Percentiles rank a stretch among this genome's conserved stretches.
Evolutionary conservation across 2,888 invertebrate species (phyloP).

Genomic region (Amblyjoppa proteus): DNA sequence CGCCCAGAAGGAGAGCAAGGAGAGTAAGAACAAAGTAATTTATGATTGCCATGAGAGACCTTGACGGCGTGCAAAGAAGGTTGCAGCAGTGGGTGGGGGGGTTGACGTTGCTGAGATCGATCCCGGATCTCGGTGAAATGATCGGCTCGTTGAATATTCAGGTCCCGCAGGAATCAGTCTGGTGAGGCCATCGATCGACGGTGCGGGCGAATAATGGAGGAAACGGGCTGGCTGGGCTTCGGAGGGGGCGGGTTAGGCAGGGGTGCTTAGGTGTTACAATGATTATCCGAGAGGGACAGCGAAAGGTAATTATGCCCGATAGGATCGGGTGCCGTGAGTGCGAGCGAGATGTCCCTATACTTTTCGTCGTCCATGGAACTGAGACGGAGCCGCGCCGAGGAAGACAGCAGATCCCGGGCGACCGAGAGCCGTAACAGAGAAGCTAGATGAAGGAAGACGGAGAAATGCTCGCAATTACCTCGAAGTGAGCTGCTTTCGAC

Average conservation of each 20-base stretch:
- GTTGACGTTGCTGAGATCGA: constrained; percentile 10
- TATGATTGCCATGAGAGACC: constrained; percentile 5
- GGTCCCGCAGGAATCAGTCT: constrained; percentile 47
- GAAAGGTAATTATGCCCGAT: constrained; percentile 84
- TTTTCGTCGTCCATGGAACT: constrained; percentile 75
- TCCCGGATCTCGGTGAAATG: constrained; percentile 31
- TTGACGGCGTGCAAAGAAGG: not conserved
- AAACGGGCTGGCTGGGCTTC: constrained; percentile 80
- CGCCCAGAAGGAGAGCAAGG: not conserved
- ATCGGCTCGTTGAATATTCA: constrained; percentile 52
- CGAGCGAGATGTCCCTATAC: constrained; percentile 79
- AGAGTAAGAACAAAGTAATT: constrained; percentile 14
- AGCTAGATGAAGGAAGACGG: constrained; percentile 73
- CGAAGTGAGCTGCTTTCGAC: constrained; percentile 84
- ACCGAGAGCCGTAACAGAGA: constrained; percentile 54
- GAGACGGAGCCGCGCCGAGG: constrained; percentile 58
- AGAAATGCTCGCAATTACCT: constrained; percentile 83
- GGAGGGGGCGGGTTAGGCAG: constrained; percentile 77
- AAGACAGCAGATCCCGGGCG: constrained; percentile 49
- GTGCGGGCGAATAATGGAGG: constrained; percentile 78
- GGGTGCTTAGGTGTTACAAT: constrained; percentile 85
- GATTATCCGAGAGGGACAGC: constrained; percentile 85
- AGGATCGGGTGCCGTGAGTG: constrained; percentile 78
- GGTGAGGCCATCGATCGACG: constrained; percentile 79
- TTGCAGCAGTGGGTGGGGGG: not conserved